These are phyloP conservation scores for Zosterops borbonicus DNA, from an alignment of 2,113 vertebrate species.

Conservation along the genomic window DNA sequence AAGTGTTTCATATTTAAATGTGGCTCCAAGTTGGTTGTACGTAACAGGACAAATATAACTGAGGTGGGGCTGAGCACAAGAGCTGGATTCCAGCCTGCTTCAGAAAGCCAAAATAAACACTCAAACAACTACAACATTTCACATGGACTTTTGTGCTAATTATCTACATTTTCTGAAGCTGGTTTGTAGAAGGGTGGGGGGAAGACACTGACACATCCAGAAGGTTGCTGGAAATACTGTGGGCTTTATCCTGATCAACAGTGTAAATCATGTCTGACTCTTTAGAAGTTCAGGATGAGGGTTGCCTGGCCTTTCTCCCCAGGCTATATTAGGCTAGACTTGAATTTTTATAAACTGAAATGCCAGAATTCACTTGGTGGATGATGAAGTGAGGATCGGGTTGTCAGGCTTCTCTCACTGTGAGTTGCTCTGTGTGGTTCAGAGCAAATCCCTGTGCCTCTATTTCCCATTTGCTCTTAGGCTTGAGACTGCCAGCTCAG, in stretches of 20 bases:
- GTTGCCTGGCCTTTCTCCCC: not conserved
- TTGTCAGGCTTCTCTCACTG: not conserved
- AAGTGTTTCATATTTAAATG: conserved; percentile 63
- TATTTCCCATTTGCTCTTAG: not conserved
- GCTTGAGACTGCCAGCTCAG: not conserved
- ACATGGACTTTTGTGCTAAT: conserved; percentile 54
- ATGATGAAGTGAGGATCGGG: not conserved
- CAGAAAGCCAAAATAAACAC: conserved; percentile 76
- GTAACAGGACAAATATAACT: conserved; percentile 72
- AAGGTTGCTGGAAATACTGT: not conserved
- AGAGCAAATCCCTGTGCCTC: not conserved
- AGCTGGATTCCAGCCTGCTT: conserved; percentile 65
- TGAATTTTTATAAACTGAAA: not conserved
- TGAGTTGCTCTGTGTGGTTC: not conserved
- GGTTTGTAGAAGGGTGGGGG: not conserved
- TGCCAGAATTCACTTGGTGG: not conserved
- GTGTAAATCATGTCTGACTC: not conserved
- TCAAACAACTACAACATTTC: conserved; percentile 42
- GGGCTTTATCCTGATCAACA: not conserved
- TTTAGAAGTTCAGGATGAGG: not conserved
- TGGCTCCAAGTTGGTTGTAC: conserved; percentile 57
- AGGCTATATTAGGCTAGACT: not conserved
- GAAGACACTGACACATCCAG: not conserved
- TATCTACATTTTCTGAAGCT: conserved; percentile 51
- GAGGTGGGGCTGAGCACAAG: conserved; percentile 70